Evolutionary conservation across 2,113 vertebrate species (phyloP).

Genomic region (Gnathonemus longibarbis): DNA sequence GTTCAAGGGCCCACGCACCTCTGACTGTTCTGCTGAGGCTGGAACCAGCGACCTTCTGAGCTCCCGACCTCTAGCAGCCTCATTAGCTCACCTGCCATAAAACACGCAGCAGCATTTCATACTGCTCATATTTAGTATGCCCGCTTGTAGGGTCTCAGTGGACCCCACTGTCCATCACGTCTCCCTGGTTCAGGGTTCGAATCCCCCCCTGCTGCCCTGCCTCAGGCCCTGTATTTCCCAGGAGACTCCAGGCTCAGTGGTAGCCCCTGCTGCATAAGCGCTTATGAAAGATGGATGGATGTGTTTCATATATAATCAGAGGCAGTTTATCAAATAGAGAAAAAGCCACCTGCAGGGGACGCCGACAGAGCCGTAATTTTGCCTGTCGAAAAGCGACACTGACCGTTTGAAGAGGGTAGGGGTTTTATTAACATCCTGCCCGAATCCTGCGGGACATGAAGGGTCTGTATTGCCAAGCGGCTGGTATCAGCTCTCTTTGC

Average conservation of each 20-base stretch:
- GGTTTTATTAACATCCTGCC: neutral
- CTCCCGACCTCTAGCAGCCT: neutral
- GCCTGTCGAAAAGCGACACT: neutral
- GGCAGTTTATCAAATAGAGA: neutral
- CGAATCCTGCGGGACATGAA: neutral
- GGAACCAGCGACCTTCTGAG: neutral
- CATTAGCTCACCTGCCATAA: neutral
- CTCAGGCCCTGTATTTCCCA: neutral
- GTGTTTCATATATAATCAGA: neutral
- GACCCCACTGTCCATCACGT: neutral
- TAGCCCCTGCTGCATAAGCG: neutral
- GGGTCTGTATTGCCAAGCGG: neutral
- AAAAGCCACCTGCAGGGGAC: too few species aligned
- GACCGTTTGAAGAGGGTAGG: neutral
- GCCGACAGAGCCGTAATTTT: neutral
- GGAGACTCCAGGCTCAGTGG: neutral
- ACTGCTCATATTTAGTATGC: neutral
- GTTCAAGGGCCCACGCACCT: neutral
- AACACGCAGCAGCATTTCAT: neutral
- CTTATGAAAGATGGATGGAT: neutral
- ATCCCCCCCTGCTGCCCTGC: neutral
- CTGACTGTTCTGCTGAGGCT: neutral
- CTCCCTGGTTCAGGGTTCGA: neutral
- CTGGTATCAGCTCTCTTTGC: neutral
- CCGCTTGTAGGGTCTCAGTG: neutral